Evolutionary conservation across 2,888 invertebrate species (phyloP).

Genomic region (Hyposoter didymator): DNA sequence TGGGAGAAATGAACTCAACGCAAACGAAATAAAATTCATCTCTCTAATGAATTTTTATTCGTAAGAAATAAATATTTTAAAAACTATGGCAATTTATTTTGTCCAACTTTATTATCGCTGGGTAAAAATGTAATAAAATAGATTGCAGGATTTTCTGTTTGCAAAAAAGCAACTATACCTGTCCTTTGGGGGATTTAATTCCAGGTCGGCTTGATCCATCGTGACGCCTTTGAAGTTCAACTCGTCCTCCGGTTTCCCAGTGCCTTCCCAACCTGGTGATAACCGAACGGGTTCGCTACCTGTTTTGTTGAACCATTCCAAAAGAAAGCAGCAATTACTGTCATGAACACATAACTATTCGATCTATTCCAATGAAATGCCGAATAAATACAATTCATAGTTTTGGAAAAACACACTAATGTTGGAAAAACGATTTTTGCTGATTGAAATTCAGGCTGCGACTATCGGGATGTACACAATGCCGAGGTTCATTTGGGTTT

Average conservation of each 20-base stretch:
- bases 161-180: constrained; percentile 82
- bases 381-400: not conserved
- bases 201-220: constrained; percentile 89
- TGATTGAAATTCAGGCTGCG: not conserved
- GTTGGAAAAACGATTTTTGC: not conserved
- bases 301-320: constrained; percentile 72
- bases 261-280: constrained; percentile 95
- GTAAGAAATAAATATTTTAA: not conserved
- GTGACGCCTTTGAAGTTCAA: constrained; percentile 91
- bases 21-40: not conserved
- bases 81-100: not conserved
- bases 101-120: not conserved
- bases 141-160: not conserved
- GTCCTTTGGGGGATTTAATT: constrained; percentile 92
- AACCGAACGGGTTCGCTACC: constrained; percentile 91
- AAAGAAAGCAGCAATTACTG: not conserved
- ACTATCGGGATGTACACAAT: constrained; percentile 41
- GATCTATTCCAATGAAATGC: not conserved
- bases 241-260: constrained; percentile 93
- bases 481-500: constrained; percentile 29
- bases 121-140: not conserved
- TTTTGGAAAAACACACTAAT: not conserved
- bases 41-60: too few species aligned
- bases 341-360: not conserved
- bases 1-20: not conserved